Evolutionary conservation across 2,113 vertebrate species (phyloP), one percentile per base, ranked within the genome.

Genomic region (Callaeas wilsoni): DNA sequence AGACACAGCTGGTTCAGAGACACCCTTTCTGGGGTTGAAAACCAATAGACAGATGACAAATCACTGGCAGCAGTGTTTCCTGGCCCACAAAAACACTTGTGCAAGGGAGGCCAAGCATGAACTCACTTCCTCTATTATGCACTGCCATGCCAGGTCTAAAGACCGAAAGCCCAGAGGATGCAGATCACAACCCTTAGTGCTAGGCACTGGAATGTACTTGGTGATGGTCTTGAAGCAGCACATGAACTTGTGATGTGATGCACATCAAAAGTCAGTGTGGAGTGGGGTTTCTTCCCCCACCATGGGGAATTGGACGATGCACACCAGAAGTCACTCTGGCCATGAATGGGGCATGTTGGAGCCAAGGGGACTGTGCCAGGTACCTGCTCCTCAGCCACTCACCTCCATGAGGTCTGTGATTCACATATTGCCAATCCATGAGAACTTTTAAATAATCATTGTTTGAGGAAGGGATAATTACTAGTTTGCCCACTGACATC

Each of bases 341-440:
- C 0, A 0, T 0, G 1, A n/a, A 17, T 0, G 2, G 35, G 25
- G 37, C 53, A 60, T 1, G 1, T 5, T 1, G 5, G n/a, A 32
- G 4, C 4, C 56, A 42, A 23, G 10, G 18, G 10, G 27, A 22
- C 25, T 0, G 1, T 35, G 47, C 39, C 41, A 21, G 49, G 25
- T 3, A 1, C 39, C 35, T 6, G 1, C 12, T 79, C 26, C 74
- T 71, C 57, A 16, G 44, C 35, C 0, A 2, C 57, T 50, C 3
- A 1, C 52, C 57, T 62, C 73, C 8, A 1, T 3, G 1, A 2
- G 1, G 7, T 39, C 74, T 49, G 32, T 6, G 39, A 27, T 59
- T 39, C 1, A 0, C 35, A 8, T 12, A 33, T 37, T 78, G 59
- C n/a, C 81, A 71, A 33, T 19, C 59, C 50, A 57, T 32, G 47